A percentile compares a stretch with the other conserved stretches of the same genome.
Evolutionary conservation across 2,888 invertebrate genomes (phyloP).

Genomic region (Copidosoma aretas): DNA sequence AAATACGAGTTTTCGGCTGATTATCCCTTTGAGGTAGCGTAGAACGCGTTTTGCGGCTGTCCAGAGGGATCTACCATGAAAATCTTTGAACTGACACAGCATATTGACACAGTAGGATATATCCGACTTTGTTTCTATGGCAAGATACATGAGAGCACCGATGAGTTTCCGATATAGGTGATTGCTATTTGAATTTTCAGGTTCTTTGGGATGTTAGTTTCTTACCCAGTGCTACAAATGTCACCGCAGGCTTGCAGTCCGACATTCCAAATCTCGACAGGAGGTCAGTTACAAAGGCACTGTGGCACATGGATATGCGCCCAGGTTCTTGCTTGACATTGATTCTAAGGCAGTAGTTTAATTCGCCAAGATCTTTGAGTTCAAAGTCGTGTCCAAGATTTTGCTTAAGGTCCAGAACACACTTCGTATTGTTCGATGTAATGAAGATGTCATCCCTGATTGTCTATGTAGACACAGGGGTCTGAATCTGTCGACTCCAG

Average conservation of each 20-base stretch:
- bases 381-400: conserved; percentile 22
- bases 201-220: too few relatives aligned
- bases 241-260: conserved; percentile 13
- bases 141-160: conserved; percentile 13
- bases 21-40: conserved; percentile 2
- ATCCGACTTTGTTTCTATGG: conserved; percentile 1
- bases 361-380: not conserved
- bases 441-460: conserved; percentile 23
- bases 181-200: too few relatives aligned
- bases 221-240: not conserved
- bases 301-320: conserved; percentile 16
- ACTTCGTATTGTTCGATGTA: not conserved
- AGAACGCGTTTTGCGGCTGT: conserved; percentile 12
- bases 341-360: conserved; percentile 16
- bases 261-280: conserved; percentile 23
- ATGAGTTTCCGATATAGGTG: conserved; percentile 9
- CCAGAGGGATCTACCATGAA: not conserved
- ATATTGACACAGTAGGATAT: not conserved
- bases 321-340: not conserved
- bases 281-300: conserved; percentile 2
- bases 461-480: conserved; percentile 27
- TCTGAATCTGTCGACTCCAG: conserved; percentile 4
- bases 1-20: not conserved
- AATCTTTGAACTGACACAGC: not conserved
- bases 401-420: conserved; percentile 7